These are phyloP conservation scores for Drosophila mauritiana DNA, from an alignment of 1,140 invertebrate genomes.

Conservation along the genomic window DNA sequence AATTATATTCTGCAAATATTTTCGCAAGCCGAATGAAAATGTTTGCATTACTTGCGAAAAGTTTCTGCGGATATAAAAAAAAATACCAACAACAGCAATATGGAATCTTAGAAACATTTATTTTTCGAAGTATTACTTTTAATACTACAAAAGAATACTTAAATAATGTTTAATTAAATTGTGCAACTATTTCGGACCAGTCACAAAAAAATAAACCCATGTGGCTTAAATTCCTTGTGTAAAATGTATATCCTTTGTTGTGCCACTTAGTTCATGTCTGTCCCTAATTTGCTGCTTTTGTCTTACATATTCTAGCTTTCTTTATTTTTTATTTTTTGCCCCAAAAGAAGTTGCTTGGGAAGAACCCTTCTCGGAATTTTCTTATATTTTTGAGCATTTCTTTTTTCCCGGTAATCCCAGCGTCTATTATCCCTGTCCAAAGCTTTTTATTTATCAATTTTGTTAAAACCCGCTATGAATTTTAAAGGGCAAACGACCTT, in stretches of 20 bases:
- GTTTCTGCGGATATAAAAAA: neutral
- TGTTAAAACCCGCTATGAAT: neutral
- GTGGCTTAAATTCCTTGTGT: no score
- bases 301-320: neutral
- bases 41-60: constrained; percentile 9
- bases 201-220: no score
- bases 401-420: constrained; percentile 17
- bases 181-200: no score
- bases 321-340: no score
- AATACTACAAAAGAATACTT: no score
- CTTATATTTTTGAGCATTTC: neutral
- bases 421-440: constrained; percentile 6
- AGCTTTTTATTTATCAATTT: neutral
- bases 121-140: neutral
- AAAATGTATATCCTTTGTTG: neutral
- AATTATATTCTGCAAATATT: constrained; percentile 4
- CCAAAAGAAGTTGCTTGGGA: no score
- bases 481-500: constrained; percentile 2
- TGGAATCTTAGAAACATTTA: neutral
- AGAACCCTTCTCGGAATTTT: neutral
- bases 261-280: neutral
- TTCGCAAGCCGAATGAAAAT: constrained; percentile 7
- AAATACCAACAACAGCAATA: neutral
- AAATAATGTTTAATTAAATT: no score
- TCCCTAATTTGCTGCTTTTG: neutral